Percentiles rank a stretch among this genome's conserved stretches.
phyloP scores from a whole-genome alignment of 2,113 vertebrate genomes.

The Nibea albiflora region DNA sequence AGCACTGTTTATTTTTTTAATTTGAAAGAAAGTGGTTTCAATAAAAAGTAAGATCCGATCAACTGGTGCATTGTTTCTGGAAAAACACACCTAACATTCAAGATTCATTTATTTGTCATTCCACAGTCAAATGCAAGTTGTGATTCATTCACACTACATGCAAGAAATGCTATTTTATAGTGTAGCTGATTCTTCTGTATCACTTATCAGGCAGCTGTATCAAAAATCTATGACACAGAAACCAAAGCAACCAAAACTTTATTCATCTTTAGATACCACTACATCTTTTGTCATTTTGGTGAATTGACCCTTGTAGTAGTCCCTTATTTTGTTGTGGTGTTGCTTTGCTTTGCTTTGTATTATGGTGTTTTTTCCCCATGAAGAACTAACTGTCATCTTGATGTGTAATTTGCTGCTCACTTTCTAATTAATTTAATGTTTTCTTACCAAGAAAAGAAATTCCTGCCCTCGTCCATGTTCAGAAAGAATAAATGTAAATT shows the following conservation, averaged over 20 bases:
- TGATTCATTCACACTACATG: too few relatives aligned
- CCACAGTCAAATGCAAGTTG: too few relatives aligned
- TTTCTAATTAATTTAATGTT: not conserved
- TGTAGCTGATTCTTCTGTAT: too few relatives aligned
- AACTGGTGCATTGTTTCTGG: too few relatives aligned
- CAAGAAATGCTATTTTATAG: too few relatives aligned
- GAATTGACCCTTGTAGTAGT: constrained; percentile 12
- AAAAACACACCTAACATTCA: too few relatives aligned
- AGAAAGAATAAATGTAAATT: not conserved
- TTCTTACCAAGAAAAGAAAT: not conserved
- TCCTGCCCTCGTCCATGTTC: not conserved
- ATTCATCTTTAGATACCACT: not conserved
- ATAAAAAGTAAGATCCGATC: too few relatives aligned
- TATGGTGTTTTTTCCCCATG: not conserved
- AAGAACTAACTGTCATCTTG: not conserved
- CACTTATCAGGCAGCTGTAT: not conserved
- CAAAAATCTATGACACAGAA: not conserved
- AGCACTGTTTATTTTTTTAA: not conserved
- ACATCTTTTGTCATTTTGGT: not conserved
- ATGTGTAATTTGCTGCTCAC: not conserved
- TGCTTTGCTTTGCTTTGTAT: constrained; percentile 8
- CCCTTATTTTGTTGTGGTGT: not conserved
- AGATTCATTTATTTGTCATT: too few relatives aligned
- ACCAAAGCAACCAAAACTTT: not conserved
- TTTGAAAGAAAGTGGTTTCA: not conserved